phyloP scores from a whole-genome alignment of 2,888 invertebrate species.

The Callinectes sapidus region DNA sequence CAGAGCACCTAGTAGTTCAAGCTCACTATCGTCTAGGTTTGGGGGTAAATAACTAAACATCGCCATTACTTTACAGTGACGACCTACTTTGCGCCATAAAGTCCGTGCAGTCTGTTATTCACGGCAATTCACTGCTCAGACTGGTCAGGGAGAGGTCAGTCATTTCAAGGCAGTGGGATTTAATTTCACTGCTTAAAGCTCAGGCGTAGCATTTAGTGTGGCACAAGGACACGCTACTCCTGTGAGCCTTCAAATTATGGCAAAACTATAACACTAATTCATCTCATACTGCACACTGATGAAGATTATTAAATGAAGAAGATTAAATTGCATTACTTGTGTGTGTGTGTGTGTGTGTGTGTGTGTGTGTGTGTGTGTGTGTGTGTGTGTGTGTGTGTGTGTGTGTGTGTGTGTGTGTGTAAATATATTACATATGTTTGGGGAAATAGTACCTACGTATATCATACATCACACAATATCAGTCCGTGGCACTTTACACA shows the following conservation, averaged over 20 bases:
- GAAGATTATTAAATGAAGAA: background rate
- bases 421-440: too few species aligned
- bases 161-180: conserved; percentile 8
- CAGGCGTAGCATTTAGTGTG: background rate
- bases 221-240: background rate
- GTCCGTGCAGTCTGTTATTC: background rate
- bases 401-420: too few species aligned
- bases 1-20: too few species aligned
- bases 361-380: background rate
- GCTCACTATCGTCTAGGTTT: background rate
- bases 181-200: background rate
- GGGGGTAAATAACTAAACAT: background rate
- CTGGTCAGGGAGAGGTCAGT: background rate
- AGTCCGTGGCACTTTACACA: too few species aligned
- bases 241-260: background rate
- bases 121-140: background rate
- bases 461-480: background rate
- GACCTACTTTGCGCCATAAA: background rate
- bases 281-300: background rate
- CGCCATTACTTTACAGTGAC: background rate
- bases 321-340: background rate
- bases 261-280: background rate
- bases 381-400: background rate
- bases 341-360: background rate
- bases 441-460: background rate